Base-by-base conservation (phyloP, 2,888 invertebrate species). In the Lithodes maja region DNA sequence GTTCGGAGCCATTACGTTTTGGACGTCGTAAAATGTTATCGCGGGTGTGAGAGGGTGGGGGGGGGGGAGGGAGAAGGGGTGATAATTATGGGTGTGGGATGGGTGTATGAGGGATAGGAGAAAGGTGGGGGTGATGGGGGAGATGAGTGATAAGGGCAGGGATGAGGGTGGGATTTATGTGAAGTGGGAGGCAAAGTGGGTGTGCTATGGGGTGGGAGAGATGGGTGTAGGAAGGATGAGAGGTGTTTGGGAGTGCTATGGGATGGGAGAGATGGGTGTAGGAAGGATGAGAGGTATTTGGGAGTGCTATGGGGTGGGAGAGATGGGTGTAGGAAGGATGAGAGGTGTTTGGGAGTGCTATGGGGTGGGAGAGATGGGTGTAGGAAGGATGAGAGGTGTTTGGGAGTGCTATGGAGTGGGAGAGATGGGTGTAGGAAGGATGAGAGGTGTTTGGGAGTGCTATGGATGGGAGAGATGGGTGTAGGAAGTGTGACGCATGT, bases 1-100 rank as follows among this genome's bases (percentile, higher is more conserved):
- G 84, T 77, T 75, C 55, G 53, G 61, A 84, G 61, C 75, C 84
- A 54, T 54, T 52, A 84, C 49, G 52, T 74, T 83, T 84, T 84
- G n/a, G 84, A n/a, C 84, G 55, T 84, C 84, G 77, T 84, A 84
- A 84, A 84, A 84, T 54, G 71, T 84, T 84, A 84, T 55, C 77
- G 52, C n/a, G n/a, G n/a, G n/a, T n/a, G n/a, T n/a, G n/a, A n/a
- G n/a, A n/a, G n/a, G n/a, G n/a, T n/a, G n/a, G n/a, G n/a, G n/a
- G n/a, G n/a, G n/a, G n/a, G n/a, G n/a, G n/a, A n/a, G n/a, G n/a
- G n/a, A n/a, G n/a, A n/a, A n/a, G n/a, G n/a, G n/a, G n/a, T n/a
- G n/a, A n/a, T n/a, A n/a, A n/a, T n/a, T n/a, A 15, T 55, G 81
- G n/a, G 74, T 9, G 9, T 74, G 74, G 74, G 74, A 17, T 3